Conservation (phyloP, 2,113 vertebrate species). For the Sebastes fasciatus region DNA sequence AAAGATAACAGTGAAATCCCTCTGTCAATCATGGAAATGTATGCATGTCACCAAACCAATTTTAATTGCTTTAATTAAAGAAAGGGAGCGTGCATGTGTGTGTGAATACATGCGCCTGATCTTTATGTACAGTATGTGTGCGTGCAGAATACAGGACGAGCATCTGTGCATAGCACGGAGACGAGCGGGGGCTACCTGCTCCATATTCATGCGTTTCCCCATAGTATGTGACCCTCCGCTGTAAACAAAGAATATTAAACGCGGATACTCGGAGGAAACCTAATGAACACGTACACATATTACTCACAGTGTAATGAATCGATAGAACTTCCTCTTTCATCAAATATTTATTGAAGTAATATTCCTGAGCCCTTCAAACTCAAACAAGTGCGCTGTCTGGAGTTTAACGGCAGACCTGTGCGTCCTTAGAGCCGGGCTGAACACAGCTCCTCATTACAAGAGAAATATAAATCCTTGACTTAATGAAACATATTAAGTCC, state of each 20-base stretch:
- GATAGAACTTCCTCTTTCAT: slow-evolving; percentile 80
- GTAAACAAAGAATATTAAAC: slow-evolving; percentile 87
- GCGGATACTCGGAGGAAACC: slow-evolving; percentile 71
- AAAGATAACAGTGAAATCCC: slow-evolving; percentile 34
- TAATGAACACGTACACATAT: slow-evolving; percentile 81
- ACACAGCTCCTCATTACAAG: slow-evolving; percentile 45
- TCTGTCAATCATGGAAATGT: slow-evolving; percentile 52
- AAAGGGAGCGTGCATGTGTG: slow-evolving; percentile 17
- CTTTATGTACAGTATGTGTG: slow-evolving; percentile 19
- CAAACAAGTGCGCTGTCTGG: slow-evolving; percentile 52
- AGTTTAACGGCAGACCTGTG: slow-evolving; percentile 38
- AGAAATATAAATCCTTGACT: slow-evolving; percentile 58
- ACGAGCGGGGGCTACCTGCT: slow-evolving; percentile 69
- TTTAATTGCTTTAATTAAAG: slow-evolving; percentile 82
- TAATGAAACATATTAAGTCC: slow-evolving; percentile 68
- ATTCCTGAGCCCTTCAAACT: slow-evolving; percentile 78
- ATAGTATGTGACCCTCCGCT: slow-evolving; percentile 73
- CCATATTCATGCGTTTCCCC: slow-evolving; percentile 81
- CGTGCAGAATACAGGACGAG: slow-evolving; percentile 54
- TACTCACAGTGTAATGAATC: slow-evolving; percentile 81
- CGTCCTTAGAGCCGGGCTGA: slow-evolving; percentile 22
- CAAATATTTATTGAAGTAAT: slow-evolving; percentile 88
- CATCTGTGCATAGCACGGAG: slow-evolving; percentile 64
- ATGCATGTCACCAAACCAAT: slow-evolving; percentile 57
- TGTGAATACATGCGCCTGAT: not conserved